Conservation (phyloP, 2,113 vertebrate genomes). For the Rhea pennata region DNA sequence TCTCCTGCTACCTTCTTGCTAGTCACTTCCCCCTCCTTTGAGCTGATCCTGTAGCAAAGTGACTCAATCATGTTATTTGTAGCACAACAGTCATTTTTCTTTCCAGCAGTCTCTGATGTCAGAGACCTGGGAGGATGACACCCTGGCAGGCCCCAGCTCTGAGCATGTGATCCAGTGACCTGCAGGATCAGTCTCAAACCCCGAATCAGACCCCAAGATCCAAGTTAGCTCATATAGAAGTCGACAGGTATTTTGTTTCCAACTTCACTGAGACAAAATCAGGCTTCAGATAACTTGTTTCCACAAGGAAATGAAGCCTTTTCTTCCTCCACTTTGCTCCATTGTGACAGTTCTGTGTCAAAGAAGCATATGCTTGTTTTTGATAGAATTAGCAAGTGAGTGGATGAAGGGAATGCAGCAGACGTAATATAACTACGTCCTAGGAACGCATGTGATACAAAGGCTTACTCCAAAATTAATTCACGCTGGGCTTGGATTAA, state of each 20-base stretch:
- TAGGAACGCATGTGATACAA: background rate
- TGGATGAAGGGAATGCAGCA: slow-evolving; percentile 10
- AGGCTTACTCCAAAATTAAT: slow-evolving; percentile 42
- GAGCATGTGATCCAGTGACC: background rate
- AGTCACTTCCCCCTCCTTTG: background rate
- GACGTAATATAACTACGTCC: background rate
- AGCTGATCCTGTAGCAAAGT: slow-evolving; percentile 63
- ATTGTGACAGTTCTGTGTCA: background rate
- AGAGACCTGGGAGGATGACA: slow-evolving; percentile 23
- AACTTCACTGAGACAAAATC: background rate
- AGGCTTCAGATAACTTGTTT: slow-evolving; percentile 1
- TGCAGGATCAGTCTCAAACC: background rate
- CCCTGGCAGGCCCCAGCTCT: slow-evolving; percentile 9
- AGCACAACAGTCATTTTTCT: slow-evolving; percentile 41
- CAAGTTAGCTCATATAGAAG: background rate
- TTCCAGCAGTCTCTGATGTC: slow-evolving; percentile 58
- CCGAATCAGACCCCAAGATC: background rate
- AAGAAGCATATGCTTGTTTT: slow-evolving; percentile 3
- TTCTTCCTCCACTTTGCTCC: background rate
- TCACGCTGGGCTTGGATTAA: background rate
- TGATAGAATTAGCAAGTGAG: slow-evolving; percentile 51
- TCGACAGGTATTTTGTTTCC: background rate
- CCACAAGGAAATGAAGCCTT: background rate
- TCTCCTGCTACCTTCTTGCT: background rate
- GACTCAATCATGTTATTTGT: slow-evolving; percentile 68